Evolutionary conservation across 2,888 invertebrate species (phyloP).

Genomic region (Pemphredon lugubris): DNA sequence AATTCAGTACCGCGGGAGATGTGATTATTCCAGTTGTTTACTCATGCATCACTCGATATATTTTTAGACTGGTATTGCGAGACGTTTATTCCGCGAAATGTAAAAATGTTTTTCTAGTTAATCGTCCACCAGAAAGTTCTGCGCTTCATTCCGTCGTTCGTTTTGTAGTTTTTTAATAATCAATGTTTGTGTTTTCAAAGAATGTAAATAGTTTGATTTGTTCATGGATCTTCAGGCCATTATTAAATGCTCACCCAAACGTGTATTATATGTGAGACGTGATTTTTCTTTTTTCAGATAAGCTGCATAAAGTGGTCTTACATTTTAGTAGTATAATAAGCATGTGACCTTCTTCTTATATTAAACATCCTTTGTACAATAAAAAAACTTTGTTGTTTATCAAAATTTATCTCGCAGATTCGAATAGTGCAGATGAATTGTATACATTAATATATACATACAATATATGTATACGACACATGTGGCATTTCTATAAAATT

Average conservation of each 20-base stretch:
- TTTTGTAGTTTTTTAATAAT: not conserved
- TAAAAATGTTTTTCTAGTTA: slow-evolving; percentile 9
- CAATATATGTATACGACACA: slow-evolving; percentile 31
- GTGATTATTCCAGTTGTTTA: slow-evolving; percentile 48
- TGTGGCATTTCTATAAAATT: slow-evolving; percentile 20
- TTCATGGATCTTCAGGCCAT: slow-evolving; percentile 12
- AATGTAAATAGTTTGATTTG: slow-evolving; percentile 7
- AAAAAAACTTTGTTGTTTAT: slow-evolving; percentile 19
- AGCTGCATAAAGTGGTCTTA: slow-evolving; percentile 30
- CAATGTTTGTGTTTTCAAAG: slow-evolving; percentile 6
- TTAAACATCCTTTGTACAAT: slow-evolving; percentile 14
- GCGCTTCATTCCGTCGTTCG: not conserved
- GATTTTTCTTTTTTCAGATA: slow-evolving; percentile 30
- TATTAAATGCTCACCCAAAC: not conserved
- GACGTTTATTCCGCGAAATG: slow-evolving; percentile 31
- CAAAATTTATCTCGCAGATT: slow-evolving; percentile 14
- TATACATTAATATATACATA: too few species aligned
- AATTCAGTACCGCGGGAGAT: slow-evolving; percentile 34
- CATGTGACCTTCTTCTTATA: slow-evolving; percentile 21
- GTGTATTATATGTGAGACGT: slow-evolving; percentile 19
- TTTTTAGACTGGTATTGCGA: slow-evolving; percentile 42
- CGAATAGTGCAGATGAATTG: slow-evolving; percentile 41
- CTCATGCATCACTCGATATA: slow-evolving; percentile 38
- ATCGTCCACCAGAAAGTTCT: not conserved
- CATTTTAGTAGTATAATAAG: slow-evolving; percentile 28